Conservation (phyloP, 2,797 vertebrate genomes). For the Coccyzus lansbergi region DNA sequence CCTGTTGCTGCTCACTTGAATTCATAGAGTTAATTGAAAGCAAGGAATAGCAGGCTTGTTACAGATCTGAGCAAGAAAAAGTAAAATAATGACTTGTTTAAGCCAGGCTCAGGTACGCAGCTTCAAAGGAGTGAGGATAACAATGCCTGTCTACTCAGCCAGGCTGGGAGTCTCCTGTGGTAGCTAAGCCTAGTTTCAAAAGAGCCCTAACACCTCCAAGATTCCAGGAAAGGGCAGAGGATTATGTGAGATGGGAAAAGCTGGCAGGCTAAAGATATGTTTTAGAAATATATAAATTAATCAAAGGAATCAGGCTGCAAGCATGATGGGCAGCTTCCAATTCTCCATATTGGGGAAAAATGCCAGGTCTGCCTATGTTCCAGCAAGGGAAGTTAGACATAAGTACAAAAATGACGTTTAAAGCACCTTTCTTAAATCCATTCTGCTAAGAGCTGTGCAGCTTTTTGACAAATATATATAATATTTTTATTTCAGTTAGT, state of each 20-base stretch:
- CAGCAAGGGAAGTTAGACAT: not conserved
- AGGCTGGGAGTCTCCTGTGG: not conserved
- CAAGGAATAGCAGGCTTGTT: not conserved
- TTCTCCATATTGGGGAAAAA: not conserved
- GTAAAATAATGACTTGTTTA: conserved; percentile 21
- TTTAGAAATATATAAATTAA: not conserved
- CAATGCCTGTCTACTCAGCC: not conserved
- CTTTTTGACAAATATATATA: not conserved
- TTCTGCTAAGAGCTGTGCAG: not conserved
- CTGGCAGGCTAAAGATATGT: not conserved
- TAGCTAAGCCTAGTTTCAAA: conserved; percentile 3
- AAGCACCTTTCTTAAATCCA: not conserved
- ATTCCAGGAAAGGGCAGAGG: not conserved
- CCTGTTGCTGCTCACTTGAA: not conserved
- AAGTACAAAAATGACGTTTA: not conserved
- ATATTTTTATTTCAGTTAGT: not conserved
- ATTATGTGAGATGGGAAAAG: not conserved
- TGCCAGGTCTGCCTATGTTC: not conserved
- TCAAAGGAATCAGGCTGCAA: not conserved
- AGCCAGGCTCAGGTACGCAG: not conserved
- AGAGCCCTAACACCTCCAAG: not conserved
- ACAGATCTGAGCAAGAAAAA: conserved; percentile 7
- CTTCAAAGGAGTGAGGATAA: conserved; percentile 46
- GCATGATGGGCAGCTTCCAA: not conserved
- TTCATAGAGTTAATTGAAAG: not conserved